Conservation (phyloP, 1,140 invertebrate species). For the Meloidogyne floridensis region DNA sequence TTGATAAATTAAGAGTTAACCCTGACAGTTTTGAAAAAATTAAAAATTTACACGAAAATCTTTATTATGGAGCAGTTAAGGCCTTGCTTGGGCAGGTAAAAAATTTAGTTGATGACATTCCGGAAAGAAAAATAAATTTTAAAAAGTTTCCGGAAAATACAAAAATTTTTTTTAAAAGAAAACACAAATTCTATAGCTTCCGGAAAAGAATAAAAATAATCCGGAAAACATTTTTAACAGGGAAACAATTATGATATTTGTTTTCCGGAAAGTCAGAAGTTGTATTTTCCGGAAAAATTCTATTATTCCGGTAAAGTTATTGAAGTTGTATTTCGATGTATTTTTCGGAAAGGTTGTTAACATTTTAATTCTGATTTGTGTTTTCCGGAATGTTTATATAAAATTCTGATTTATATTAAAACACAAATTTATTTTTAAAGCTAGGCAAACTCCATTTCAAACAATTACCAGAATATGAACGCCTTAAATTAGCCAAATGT, state of each 20-base stretch:
- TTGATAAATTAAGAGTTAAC: conserved; percentile 27
- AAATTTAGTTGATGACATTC: conserved; percentile 27
- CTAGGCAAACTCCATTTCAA: conserved; percentile 8
- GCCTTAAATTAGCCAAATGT: conserved; percentile 25
- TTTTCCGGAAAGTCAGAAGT: too few species aligned
- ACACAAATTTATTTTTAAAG: conserved; percentile 8
- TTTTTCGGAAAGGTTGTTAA: too few species aligned
- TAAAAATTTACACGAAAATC: conserved; percentile 33
- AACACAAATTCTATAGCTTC: too few species aligned
- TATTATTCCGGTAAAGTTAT: too few species aligned
- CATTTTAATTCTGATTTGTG: too few species aligned
- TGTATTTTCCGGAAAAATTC: too few species aligned
- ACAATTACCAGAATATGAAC: conserved; percentile 12
- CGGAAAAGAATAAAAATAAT: too few species aligned
- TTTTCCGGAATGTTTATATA: too few species aligned
- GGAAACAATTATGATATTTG: too few species aligned
- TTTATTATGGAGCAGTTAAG: conserved; percentile 39
- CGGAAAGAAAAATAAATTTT: background rate
- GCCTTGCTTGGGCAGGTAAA: conserved; percentile 43
- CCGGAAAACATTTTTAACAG: too few species aligned
- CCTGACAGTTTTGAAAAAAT: conserved; percentile 31
- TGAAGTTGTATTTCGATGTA: too few species aligned
- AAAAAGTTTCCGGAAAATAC: background rate
- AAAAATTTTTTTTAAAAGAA: too few species aligned
- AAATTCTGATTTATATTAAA: background rate